Percentiles rank a stretch among this genome's conserved stretches.
phyloP scores from a whole-genome alignment of 2,113 vertebrate genomes.

The Pelecanoides urinatrix region DNA sequence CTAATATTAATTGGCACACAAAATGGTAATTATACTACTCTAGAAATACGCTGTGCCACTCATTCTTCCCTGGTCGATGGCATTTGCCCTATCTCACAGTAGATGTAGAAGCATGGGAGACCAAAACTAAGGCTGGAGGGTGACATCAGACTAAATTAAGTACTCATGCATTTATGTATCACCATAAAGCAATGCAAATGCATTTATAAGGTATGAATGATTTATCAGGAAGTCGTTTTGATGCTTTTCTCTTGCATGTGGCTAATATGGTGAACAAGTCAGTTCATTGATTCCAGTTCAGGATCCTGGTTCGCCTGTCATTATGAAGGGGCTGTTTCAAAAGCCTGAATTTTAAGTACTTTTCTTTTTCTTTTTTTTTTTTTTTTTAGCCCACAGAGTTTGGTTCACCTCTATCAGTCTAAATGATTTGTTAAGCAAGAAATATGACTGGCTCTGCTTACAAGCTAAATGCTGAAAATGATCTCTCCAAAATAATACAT shows the following conservation, averaged over 20 bases:
- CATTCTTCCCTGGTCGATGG: neutral
- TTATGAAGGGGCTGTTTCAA: neutral
- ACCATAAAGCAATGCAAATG: constrained; percentile 14
- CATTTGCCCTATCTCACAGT: constrained; percentile 33
- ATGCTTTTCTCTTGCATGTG: constrained; percentile 28
- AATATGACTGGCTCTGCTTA: neutral
- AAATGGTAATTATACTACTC: constrained; percentile 35
- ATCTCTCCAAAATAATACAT: neutral
- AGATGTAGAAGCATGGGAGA: neutral
- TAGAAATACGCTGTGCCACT: constrained; percentile 2
- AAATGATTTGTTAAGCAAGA: constrained; percentile 14
- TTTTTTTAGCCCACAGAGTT: neutral
- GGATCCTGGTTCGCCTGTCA: neutral
- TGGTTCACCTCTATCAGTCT: neutral
- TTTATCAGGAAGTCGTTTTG: constrained; percentile 50
- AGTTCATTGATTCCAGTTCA: constrained; percentile 17
- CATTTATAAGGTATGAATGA: constrained; percentile 63
- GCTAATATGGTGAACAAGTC: constrained; percentile 29
- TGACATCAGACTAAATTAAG: constrained; percentile 74
- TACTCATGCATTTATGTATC: constrained; percentile 68
- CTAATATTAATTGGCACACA: constrained; percentile 69
- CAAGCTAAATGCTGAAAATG: constrained; percentile 6
- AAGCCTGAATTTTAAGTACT: constrained; percentile 7
- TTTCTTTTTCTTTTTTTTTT: neutral
- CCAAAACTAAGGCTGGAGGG: neutral